Base-by-base conservation (phyloP, 2,888 invertebrate species). In the Aspidapion aeneum region DNA sequence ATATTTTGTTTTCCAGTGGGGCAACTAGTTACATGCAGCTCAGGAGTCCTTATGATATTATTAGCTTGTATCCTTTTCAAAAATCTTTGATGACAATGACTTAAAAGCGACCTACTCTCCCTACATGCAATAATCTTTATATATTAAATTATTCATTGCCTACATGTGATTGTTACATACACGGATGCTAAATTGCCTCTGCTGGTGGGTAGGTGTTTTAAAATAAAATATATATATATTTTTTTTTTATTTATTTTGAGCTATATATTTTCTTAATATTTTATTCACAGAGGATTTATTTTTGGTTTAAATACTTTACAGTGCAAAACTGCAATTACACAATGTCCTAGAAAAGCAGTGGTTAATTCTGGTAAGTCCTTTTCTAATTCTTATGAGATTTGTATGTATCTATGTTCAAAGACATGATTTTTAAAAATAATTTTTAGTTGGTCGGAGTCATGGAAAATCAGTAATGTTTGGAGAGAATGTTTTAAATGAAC, bases 21-120 rank as follows among this genome's bases (percentile, higher is more conserved):
- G 88, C 90, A 1, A 81, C 80, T 1, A 83, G 82, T 72, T 72
- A 78, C 16, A 82, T 82, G 63, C 83, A 85, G 65, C 74, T 91
- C 0, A 81, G 93, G 72, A 85, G 86, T 72, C 89, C 92, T 0
- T 90, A 91, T 75, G 93, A 94, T 80, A 81, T 93, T 16, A 85
- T 90, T 12, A 90, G 90, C 79, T 81, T 93, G 88, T 89, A 84
- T 68, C 68, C 71, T 69, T 69, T 67, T 55, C 50, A 21, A 18
- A 56, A n/a, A 20, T 17, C n/a, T 16, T 9, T 17, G 12, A 59
- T 9, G 18, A 63, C n/a, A 9, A 48, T n/a, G 49, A 48, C n/a
- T 48, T n/a, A n/a, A n/a, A n/a, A n/a, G n/a, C n/a, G n/a, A n/a
- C n/a, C n/a, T n/a, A n/a, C n/a, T n/a, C n/a, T n/a, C n/a, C n/a